Percentiles rank a stretch among this genome's conserved stretches.
Conservation (phyloP, 2,797 vertebrate genomes). For the Anolis apletophallus region DNA sequence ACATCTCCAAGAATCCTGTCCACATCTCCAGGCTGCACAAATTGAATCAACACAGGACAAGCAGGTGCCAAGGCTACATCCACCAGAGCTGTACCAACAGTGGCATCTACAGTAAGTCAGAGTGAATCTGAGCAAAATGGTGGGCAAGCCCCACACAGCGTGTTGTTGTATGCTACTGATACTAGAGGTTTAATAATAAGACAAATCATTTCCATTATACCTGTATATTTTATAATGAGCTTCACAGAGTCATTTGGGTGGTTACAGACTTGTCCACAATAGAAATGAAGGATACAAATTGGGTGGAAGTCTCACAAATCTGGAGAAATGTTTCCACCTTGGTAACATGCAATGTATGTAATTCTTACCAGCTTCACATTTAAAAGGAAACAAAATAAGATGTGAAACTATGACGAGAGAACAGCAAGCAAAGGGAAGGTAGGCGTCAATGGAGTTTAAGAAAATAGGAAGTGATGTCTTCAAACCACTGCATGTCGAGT, state of each 20-base stretch:
- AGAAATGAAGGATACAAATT: neutral
- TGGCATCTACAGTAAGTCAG: no score
- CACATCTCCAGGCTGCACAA: no score
- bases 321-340: neutral
- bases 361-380: neutral
- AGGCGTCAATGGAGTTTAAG: neutral
- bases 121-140: no score
- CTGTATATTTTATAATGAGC: neutral
- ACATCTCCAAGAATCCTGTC: no score
- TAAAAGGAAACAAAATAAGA: neutral
- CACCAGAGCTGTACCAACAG: no score
- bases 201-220: neutral
- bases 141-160: no score
- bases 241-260: neutral
- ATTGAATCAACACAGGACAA: no score
- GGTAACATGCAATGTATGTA: neutral
- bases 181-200: no score
- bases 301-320: neutral
- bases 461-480: neutral
- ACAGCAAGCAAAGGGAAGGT: neutral
- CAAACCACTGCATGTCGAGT: rapidly evolving
- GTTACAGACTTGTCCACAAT: no score
- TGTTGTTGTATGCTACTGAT: no score
- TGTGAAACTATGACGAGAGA: neutral
- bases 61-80: no score